These are phyloP conservation scores for Norana najaformis DNA, from an alignment of 2,888 invertebrate species.

Conservation along the genomic window DNA sequence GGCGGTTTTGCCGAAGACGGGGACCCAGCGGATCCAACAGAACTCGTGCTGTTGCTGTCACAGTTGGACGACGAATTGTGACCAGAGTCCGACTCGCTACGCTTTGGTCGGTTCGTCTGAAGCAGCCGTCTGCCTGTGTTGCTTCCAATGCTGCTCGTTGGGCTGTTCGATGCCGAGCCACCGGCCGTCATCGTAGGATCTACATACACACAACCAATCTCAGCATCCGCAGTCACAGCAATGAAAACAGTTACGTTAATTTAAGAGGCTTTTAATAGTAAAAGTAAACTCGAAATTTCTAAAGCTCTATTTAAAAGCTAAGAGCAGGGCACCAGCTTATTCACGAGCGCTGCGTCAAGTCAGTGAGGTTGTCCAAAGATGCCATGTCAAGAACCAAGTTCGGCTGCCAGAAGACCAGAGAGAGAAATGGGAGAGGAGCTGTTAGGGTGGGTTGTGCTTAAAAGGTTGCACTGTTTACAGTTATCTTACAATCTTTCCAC, in stretches of 20 bases:
- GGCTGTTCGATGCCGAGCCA: constrained; percentile 78
- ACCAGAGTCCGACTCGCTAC: constrained; percentile 60
- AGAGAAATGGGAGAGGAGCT: no score
- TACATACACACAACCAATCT: neutral
- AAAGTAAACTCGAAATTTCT: no score
- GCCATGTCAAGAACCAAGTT: no score
- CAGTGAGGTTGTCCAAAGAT: no score
- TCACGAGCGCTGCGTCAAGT: no score
- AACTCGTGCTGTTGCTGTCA: constrained; percentile 60
- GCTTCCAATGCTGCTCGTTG: constrained; percentile 59
- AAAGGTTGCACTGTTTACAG: neutral
- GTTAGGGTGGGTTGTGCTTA: no score
- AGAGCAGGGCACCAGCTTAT: no score
- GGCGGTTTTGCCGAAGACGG: constrained; percentile 43
- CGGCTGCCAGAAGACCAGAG: no score
- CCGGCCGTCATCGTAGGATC: neutral
- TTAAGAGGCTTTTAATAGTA: no score
- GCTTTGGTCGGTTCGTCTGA: neutral
- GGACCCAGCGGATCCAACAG: constrained; percentile 52
- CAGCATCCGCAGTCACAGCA: neutral
- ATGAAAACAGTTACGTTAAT: neutral
- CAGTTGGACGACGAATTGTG: constrained; percentile 55
- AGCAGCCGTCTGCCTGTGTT: neutral
- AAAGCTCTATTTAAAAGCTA: no score
- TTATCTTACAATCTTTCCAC: neutral